Percentiles rank a stretch among this genome's conserved stretches.
These are phyloP conservation scores for Eupithecia pulchellata DNA, from an alignment of 2,888 invertebrate genomes.

Conservation along the genomic window DNA sequence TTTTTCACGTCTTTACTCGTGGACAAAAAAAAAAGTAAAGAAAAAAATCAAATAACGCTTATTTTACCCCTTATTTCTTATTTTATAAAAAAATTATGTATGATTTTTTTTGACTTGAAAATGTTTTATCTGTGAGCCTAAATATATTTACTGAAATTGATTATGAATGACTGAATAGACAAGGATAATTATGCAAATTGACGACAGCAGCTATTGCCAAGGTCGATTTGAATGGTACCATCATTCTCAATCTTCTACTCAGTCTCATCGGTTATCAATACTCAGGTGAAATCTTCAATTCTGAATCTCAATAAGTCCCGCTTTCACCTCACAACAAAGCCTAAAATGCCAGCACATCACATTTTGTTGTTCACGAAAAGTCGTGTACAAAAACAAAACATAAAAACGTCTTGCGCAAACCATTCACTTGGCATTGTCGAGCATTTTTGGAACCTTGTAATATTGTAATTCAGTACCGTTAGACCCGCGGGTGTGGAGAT, in stretches of 20 bases:
- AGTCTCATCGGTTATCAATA: neutral
- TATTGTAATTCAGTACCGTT: slow-evolving; percentile 71
- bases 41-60: too few species aligned
- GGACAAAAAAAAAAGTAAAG: too few species aligned
- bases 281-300: slow-evolving; percentile 41
- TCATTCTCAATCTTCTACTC: too few species aligned
- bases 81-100: too few species aligned
- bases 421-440: slow-evolving; percentile 73
- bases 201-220: neutral
- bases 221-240: too few species aligned
- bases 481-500: slow-evolving; percentile 68
- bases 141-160: too few species aligned
- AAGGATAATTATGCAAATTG: neutral
- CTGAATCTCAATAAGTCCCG: slow-evolving; percentile 53
- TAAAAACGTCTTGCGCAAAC: slow-evolving; percentile 72
- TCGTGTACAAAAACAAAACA: slow-evolving; percentile 75
- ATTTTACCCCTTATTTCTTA: too few species aligned
- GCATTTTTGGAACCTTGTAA: slow-evolving; percentile 70
- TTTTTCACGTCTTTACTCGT: too few species aligned
- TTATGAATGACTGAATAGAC: too few species aligned
- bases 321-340: slow-evolving; percentile 74
- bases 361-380: slow-evolving; percentile 70
- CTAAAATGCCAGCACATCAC: slow-evolving; percentile 64
- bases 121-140: too few species aligned
- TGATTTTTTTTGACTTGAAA: too few species aligned